A percentile compares a stretch with the other conserved stretches of the same genome.
Conservation (phyloP, 2,113 vertebrate species). For the Jacana jacana region DNA sequence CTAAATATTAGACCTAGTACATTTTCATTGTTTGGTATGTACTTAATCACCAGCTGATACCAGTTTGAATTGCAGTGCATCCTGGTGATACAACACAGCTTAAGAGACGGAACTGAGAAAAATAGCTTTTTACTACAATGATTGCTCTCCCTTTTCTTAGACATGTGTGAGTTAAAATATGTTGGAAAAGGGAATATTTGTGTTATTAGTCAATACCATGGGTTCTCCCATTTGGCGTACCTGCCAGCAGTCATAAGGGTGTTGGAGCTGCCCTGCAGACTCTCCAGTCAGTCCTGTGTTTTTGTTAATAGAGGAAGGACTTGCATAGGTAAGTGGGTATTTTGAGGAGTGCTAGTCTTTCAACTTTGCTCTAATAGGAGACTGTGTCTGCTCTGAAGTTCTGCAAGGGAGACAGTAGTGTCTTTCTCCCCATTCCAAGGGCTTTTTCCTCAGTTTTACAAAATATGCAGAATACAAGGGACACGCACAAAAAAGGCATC, state of each 20-base stretch:
- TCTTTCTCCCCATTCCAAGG: background rate
- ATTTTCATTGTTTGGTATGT: background rate
- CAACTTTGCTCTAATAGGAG: background rate
- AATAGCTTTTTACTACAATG: background rate
- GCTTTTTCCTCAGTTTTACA: background rate
- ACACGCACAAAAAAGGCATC: background rate
- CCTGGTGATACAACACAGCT: background rate
- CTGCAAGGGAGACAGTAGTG: background rate
- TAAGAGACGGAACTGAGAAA: background rate
- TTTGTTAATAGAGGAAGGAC: background rate
- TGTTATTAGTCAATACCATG: background rate
- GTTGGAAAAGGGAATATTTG: background rate
- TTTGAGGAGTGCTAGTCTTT: background rate
- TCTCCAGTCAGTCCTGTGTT: background rate
- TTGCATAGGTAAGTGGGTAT: background rate
- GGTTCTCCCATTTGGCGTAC: background rate
- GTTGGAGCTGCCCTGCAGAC: background rate
- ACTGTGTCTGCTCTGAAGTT: background rate
- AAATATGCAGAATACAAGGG: background rate
- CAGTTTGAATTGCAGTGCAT: background rate
- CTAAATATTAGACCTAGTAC: background rate
- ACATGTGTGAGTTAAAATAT: background rate
- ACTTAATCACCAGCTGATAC: background rate
- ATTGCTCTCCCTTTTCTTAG: background rate
- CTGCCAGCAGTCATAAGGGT: background rate